Conservation (phyloP, 2,797 vertebrate genomes). For the Bovichtus variegatus region DNA sequence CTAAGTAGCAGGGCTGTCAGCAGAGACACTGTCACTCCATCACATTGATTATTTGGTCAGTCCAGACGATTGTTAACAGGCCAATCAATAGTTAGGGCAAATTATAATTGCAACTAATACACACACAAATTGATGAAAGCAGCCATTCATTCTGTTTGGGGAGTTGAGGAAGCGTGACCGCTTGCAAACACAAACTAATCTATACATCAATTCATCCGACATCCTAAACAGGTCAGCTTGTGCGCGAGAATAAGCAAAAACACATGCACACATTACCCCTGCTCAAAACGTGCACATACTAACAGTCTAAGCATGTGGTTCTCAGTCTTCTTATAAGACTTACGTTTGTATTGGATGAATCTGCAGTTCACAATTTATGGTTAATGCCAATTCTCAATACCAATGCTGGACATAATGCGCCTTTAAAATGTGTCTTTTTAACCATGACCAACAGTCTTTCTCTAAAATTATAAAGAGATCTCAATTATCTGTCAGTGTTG, state of each 20-base stretch:
- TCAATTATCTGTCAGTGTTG: background rate
- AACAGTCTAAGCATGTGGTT: background rate
- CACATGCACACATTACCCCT: background rate
- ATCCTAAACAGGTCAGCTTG: conserved; percentile 48
- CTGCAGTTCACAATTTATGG: background rate
- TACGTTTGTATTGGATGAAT: background rate
- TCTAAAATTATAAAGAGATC: background rate
- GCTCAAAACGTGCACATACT: conserved; percentile 13
- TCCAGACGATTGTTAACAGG: conserved; percentile 67
- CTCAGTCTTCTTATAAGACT: background rate
- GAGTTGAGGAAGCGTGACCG: conserved; percentile 36
- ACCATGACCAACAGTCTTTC: background rate
- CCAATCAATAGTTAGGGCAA: conserved; percentile 60
- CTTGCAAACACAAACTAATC: conserved; percentile 27
- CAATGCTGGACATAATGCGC: background rate
- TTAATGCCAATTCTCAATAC: background rate
- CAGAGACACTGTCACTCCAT: conserved; percentile 57
- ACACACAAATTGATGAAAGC: conserved; percentile 40
- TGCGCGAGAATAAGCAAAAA: conserved; percentile 5
- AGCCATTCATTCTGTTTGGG: conserved; percentile 8
- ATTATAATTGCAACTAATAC: conserved; percentile 44
- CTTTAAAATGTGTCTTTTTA: background rate
- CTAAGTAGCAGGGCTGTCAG: conserved; percentile 31
- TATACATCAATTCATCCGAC: conserved; percentile 15
- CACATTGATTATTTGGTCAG: conserved; percentile 62